Base-by-base conservation (phyloP, 2,797 vertebrate species). In the Xenops minutus region DNA sequence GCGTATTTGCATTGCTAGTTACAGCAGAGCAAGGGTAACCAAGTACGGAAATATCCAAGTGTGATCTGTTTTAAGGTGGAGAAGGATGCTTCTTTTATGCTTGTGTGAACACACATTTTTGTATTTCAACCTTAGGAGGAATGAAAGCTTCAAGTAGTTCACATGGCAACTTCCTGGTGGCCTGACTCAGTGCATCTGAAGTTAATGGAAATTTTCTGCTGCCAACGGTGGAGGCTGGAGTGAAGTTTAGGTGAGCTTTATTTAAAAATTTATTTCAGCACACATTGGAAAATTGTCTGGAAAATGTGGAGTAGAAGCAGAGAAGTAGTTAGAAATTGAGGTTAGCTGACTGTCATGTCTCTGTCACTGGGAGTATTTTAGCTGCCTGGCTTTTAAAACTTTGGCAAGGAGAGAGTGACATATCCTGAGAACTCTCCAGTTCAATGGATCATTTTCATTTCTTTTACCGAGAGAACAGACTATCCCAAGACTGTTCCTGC, bases 221-320 rank as follows among this genome's bases (percentile, higher is more conserved):
- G 62, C 37, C 48, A 64, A 20, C 17, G 36, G 26, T n/a, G 17
- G 19, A n/a, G 64, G 30, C n/a, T 82, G 64, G 41, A 58, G 18
- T 67, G 63, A 56, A 61, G 26, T 49, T 63, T 30, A 54, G 48
- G 30, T 39, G 69, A 89, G 41, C 17, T 59, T 30, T 22, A 19
- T 62, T 91, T 85, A 83, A 89, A 94, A 85, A 41, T 44, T 17
- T 26, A 66, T 85, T 72, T 83, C n/a, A 66, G 51, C n/a, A 80
- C 32, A 72, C 37, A 37, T 49, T 77, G 72, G 54, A 89, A 83
- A 67, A 82, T 55, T 56, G 37, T 76, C 88, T 85, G 37, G 56
- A 79, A 92, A 89, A 79, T 46, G 41, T n/a, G 29, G 23, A 22
- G 16, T 32, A 71, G 52, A 21, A 61, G 3, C 12, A 61, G 34